Conservation (phyloP, 2,113 vertebrate species). For the Sander lucioperca region DNA sequence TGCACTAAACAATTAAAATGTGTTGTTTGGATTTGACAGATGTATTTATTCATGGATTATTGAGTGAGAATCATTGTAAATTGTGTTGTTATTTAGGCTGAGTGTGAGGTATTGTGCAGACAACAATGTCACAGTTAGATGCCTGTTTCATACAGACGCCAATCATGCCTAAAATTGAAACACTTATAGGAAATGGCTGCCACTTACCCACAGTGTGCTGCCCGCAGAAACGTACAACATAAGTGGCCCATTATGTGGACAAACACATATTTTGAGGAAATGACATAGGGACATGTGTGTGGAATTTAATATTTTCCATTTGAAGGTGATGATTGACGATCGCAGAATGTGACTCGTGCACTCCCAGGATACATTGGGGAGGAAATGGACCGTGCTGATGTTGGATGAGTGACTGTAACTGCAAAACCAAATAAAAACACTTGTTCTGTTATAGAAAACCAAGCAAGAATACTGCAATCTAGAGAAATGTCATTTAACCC, state of each 20-base stretch:
- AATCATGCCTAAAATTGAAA: background rate
- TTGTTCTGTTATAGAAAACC: too few species aligned
- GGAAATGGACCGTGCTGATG: constrained; percentile 6
- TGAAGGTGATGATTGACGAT: background rate
- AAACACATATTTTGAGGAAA: constrained; percentile 9
- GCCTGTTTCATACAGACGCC: background rate
- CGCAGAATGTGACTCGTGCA: background rate
- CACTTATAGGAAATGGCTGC: background rate
- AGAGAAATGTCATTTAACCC: too few species aligned
- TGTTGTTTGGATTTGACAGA: background rate
- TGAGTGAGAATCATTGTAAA: background rate
- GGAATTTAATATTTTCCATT: background rate
- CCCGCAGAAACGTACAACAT: background rate
- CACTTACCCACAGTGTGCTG: background rate
- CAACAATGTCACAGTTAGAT: background rate
- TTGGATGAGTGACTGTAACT: constrained; percentile 15
- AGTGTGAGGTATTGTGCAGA: background rate
- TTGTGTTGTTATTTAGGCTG: background rate
- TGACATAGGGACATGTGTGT: background rate
- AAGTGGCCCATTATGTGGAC: constrained; percentile 9
- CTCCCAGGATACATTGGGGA: background rate
- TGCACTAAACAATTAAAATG: too few species aligned
- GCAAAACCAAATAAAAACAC: background rate
- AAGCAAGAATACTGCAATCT: too few species aligned
- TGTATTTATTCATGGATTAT: background rate